A percentile compares a stretch with the other conserved stretches of the same genome.
Evolutionary conservation across 2,888 invertebrate genomes (phyloP).

Genomic region (Tipula vernalis): DNA sequence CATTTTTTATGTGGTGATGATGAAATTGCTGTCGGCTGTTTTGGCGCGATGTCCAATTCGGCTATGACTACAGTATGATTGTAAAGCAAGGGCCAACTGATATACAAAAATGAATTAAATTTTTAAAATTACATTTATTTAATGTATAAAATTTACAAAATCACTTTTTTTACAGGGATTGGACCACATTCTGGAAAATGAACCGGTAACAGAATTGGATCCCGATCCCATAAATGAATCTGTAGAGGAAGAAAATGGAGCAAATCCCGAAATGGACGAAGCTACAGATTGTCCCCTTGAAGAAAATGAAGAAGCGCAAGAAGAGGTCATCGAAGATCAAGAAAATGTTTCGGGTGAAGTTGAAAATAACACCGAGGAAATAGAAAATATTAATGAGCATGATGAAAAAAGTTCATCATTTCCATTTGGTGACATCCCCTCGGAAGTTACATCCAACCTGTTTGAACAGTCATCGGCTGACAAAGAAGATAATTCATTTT

Average conservation of each 20-base stretch:
- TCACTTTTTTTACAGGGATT: neutral
- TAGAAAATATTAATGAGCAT: slow-evolving; percentile 11
- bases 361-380: neutral
- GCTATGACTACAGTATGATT: slow-evolving; percentile 18
- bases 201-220: neutral
- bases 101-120: neutral
- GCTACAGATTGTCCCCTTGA: neutral
- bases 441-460: slow-evolving; percentile 6
- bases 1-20: neutral
- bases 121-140: neutral
- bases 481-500: slow-evolving; percentile 24
- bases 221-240: neutral
- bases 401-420: slow-evolving; percentile 36
- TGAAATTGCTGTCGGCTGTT: neutral
- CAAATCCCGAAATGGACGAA: neutral
- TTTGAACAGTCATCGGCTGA: slow-evolving; percentile 21
- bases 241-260: neutral
- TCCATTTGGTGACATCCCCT: slow-evolving; percentile 28
- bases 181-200: neutral
- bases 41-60: slow-evolving; percentile 10
- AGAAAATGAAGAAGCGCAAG: neutral
- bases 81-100: slow-evolving; percentile 37
- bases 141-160: neutral
- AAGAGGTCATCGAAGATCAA: neutral
- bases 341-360: neutral